These are phyloP conservation scores for Hecatera dysodea DNA, from an alignment of 2,888 invertebrate genomes.

Conservation along the genomic window DNA sequence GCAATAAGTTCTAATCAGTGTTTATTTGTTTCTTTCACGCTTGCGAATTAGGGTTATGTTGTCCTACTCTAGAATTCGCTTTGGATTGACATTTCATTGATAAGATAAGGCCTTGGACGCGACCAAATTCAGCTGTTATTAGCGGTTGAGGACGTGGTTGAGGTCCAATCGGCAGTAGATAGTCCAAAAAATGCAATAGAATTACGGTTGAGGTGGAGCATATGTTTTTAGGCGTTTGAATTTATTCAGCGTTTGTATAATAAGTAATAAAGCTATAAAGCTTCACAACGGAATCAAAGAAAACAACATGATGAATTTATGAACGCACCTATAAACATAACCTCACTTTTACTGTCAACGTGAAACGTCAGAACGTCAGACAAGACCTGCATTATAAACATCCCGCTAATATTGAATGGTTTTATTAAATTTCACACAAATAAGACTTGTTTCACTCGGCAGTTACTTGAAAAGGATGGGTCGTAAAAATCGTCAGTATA, in stretches of 20 bases:
- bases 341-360: constrained; percentile 55
- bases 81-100: constrained; percentile 41
- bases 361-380: constrained; percentile 46
- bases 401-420: constrained; percentile 62
- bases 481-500: constrained; percentile 83
- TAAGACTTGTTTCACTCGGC: constrained; percentile 77
- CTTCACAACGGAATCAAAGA: background rate
- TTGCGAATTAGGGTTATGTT: constrained; percentile 1
- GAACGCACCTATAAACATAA: constrained; percentile 57
- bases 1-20: constrained; percentile 14
- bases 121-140: constrained; percentile 17
- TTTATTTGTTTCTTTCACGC: constrained; percentile 50
- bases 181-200: too few species aligned
- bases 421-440: constrained; percentile 68
- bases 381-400: constrained; percentile 37
- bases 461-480: constrained; percentile 86
- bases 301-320: background rate
- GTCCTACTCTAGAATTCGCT: constrained; percentile 39
- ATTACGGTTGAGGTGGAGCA: too few species aligned
- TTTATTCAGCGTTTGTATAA: too few species aligned
- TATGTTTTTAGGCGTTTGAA: too few species aligned
- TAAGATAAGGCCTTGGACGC: constrained; percentile 50
- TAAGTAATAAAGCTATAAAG: too few species aligned
- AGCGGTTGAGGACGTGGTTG: background rate
- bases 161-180: too few species aligned